phyloP scores from a whole-genome alignment of 1,140 invertebrate species.

The Melanaphis sacchari region DNA sequence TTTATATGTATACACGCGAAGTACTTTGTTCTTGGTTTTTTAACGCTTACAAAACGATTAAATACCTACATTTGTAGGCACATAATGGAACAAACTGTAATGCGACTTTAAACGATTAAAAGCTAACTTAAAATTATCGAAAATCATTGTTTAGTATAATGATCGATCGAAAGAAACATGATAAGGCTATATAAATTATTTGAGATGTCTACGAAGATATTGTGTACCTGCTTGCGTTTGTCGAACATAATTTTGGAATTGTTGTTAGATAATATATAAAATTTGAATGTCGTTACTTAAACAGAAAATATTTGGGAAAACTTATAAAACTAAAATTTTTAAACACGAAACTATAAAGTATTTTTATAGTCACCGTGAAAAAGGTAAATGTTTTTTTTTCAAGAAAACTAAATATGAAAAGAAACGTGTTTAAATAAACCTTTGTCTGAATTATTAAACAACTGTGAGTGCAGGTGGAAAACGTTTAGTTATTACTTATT shows the following conservation, averaged over 20 bases:
- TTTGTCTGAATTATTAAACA: not conserved
- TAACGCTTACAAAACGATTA: not conserved
- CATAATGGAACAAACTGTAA: not conserved
- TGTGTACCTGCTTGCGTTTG: not conserved
- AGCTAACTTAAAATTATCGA: constrained; percentile 14
- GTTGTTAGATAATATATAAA: not conserved
- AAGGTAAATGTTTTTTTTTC: not conserved
- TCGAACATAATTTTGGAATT: not conserved
- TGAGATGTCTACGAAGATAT: not conserved
- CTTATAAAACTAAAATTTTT: not conserved
- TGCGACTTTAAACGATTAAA: not conserved
- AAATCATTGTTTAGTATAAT: not conserved
- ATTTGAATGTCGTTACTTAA: not conserved
- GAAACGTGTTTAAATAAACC: not conserved
- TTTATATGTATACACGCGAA: not conserved
- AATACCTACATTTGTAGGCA: not conserved
- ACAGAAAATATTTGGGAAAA: not conserved
- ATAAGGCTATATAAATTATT: not conserved
- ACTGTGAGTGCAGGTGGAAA: not conserved
- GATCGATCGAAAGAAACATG: not conserved
- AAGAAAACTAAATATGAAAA: not conserved
- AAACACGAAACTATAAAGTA: not conserved
- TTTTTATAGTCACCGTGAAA: not conserved
- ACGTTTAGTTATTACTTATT: not conserved
- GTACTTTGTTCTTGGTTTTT: not conserved